A percentile compares a stretch with the other conserved stretches of the same genome.
Evolutionary conservation across 2,113 vertebrate species (phyloP).

Genomic region (Centropus bengalensis): DNA sequence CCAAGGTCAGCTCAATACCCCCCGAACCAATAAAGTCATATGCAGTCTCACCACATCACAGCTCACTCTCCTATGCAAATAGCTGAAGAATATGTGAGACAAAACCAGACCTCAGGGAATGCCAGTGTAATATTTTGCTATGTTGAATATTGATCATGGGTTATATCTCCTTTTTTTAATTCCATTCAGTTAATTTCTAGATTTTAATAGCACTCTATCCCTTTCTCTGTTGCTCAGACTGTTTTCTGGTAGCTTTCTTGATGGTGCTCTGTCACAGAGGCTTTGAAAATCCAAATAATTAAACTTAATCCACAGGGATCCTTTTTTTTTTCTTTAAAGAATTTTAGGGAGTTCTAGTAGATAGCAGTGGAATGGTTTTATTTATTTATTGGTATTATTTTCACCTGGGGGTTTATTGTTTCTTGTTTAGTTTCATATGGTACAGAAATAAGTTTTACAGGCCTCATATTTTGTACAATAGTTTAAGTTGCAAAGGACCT

Average conservation of each 20-base stretch:
- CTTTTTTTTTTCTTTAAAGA: background rate
- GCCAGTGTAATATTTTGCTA: background rate
- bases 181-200: background rate
- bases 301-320: background rate
- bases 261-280: background rate
- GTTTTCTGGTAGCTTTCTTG: background rate
- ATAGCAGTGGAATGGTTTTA: background rate
- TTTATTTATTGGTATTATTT: background rate
- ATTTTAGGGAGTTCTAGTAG: background rate
- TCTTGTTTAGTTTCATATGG: constrained; percentile 13
- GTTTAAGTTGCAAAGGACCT: no score
- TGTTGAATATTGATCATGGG: background rate
- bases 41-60: background rate
- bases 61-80: background rate
- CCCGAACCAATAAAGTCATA: background rate
- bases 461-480: background rate
- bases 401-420: background rate
- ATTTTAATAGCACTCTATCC: background rate
- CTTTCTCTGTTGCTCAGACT: background rate
- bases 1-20: constrained; percentile 37
- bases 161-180: background rate
- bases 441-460: constrained; percentile 4
- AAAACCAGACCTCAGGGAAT: background rate
- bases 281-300: constrained; percentile 40
- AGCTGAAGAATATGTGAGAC: constrained; percentile 16